These are phyloP conservation scores for Hetaerina titia DNA, from an alignment of 2,888 invertebrate species.

Conservation along the genomic window DNA sequence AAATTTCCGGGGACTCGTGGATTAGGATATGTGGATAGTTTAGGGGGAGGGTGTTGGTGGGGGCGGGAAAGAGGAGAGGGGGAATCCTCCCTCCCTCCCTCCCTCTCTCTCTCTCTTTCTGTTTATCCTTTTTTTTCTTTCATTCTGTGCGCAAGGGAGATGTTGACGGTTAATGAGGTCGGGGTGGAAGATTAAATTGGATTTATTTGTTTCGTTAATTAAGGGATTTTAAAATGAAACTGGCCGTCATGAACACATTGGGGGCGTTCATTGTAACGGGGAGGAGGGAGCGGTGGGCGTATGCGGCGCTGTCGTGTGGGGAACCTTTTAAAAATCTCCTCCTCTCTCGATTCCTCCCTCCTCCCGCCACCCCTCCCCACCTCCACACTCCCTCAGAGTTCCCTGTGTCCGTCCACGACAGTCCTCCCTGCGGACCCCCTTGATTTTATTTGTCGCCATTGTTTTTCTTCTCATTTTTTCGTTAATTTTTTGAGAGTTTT, in stretches of 20 bases:
- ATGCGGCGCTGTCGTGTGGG: not conserved
- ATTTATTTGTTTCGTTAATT: constrained; percentile 39
- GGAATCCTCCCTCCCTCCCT: not conserved
- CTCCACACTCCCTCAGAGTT: not conserved
- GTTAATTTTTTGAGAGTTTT: not conserved
- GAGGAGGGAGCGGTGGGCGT: not conserved
- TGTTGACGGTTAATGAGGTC: constrained; percentile 27
- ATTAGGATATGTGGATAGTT: too few species aligned
- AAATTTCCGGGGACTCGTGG: too few species aligned
- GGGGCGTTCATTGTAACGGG: not conserved
- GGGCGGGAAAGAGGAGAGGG: not conserved
- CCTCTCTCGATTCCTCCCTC: too few species aligned
- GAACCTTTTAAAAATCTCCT: not conserved
- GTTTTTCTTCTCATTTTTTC: not conserved
- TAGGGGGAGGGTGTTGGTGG: too few species aligned
- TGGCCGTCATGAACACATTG: constrained; percentile 35
- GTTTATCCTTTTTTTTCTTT: not conserved
- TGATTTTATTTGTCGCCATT: not conserved
- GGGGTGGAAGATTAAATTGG: constrained; percentile 21
- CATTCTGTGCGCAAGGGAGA: not conserved
- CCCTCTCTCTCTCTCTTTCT: not conserved
- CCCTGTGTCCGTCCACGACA: too few species aligned
- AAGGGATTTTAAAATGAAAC: constrained; percentile 29
- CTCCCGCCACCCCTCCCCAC: not conserved
- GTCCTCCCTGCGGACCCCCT: too few species aligned